Percentiles rank a stretch among this genome's conserved stretches.
phyloP scores from a whole-genome alignment of 2,888 invertebrate species.

The Vannuccia rotundouncinata region DNA sequence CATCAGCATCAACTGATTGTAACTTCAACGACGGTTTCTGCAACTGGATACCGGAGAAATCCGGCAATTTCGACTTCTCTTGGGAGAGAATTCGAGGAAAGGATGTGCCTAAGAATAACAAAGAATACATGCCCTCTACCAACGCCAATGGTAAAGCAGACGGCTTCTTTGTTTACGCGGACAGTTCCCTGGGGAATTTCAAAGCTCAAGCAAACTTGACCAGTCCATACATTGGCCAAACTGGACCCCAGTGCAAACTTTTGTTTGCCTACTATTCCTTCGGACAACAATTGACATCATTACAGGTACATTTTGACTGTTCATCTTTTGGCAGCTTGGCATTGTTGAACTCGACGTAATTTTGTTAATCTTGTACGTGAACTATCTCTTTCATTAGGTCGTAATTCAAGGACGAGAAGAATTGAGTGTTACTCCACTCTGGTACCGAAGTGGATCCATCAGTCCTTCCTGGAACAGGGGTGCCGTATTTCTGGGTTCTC shows the following conservation, averaged over 20 bases:
- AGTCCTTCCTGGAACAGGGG: constrained; percentile 43
- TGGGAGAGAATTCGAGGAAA: constrained; percentile 19
- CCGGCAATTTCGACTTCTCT: neutral
- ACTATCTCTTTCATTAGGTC: too few relatives aligned
- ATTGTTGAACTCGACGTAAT: too few relatives aligned
- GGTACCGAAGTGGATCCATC: constrained; percentile 41
- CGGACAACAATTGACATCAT: constrained; percentile 37
- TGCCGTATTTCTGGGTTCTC: constrained; percentile 44
- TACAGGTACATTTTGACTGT: constrained; percentile 40
- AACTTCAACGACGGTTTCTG: constrained; percentile 40
- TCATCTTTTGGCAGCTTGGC: too few relatives aligned
- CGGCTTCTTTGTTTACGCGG: constrained; percentile 46
- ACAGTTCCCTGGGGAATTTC: constrained; percentile 44
- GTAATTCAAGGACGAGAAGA: neutral
- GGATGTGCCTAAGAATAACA: neutral
- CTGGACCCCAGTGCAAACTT: constrained; percentile 46
- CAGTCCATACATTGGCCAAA: constrained; percentile 39
- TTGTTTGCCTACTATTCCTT: constrained; percentile 41
- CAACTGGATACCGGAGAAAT: constrained; percentile 36
- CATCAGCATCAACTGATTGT: constrained; percentile 40
- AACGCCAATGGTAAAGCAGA: constrained; percentile 24
- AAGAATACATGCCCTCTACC: neutral
- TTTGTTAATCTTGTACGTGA: too few relatives aligned
- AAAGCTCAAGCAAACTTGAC: constrained; percentile 33
- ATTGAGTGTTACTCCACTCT: neutral